Conservation (phyloP, 2,797 vertebrate species). For the Galaxias olidus region DNA sequence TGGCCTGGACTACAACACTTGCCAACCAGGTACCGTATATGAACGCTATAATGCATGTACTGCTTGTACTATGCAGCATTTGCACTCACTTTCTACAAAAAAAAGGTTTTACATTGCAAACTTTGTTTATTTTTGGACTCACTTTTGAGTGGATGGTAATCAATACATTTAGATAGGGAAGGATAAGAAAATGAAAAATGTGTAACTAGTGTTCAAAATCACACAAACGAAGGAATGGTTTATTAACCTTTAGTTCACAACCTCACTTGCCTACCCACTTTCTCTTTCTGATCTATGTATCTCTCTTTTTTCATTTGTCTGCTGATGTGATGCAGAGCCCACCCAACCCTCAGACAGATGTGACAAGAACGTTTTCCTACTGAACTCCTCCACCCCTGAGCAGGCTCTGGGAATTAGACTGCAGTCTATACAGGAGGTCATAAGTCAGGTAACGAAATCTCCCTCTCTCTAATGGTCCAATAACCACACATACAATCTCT, state of each 20-base stretch:
- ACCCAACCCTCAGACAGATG: slow-evolving; percentile 59
- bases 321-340: slow-evolving; percentile 60
- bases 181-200: no score
- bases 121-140: no score
- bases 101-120: no score
- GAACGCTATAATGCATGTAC: neutral
- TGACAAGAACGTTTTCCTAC: slow-evolving; percentile 67
- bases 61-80: no score
- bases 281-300: neutral
- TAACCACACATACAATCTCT: no score
- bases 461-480: no score
- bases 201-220: no score
- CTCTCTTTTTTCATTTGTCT: neutral
- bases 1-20: slow-evolving; percentile 74
- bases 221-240: no score
- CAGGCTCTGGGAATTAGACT: slow-evolving; percentile 68
- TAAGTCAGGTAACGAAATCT: slow-evolving; percentile 67
- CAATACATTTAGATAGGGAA: no score
- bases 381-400: slow-evolving; percentile 61
- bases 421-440: slow-evolving; percentile 75
- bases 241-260: neutral
- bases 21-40: slow-evolving; percentile 62
- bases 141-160: no score
- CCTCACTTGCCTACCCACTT: neutral
- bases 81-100: no score